Evolutionary conservation across 2,888 invertebrate species (phyloP), one percentile per base, ranked within the genome.

Genomic region (Apodemia hepburni): DNA sequence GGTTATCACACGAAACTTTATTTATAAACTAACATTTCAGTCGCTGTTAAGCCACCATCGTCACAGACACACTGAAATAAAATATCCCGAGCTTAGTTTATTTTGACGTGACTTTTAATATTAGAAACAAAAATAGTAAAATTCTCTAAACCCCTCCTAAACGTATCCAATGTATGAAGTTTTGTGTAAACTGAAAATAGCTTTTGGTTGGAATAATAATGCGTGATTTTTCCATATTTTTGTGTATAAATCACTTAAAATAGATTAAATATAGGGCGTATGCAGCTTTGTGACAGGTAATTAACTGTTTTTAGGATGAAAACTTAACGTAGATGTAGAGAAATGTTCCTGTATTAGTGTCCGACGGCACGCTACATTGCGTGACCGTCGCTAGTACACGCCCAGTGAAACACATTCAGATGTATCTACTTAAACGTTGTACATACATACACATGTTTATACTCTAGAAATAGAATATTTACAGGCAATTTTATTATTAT

Each of bases 321-420:
- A 76, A 73, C 68, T 75, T 78, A 77, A 75, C 74, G 74, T 79
- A 76, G 76, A 68, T 73, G 71, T 76, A 75, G 75, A 78, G 74
- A 74, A 78, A 78, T 75, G 73, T 54, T 54, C 74, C 75, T 60
- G 75, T 15, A 73, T 75, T 75, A 87, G 70, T 79, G 73, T 68
- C 84, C 84, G 82, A 59, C 84, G 83, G 83, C 90, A 90, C 87
- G 90, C 87, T 60, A 90, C 61, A 4, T 89, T 64, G 88, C 90
- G 89, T 90, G 87, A 60, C 65, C 65, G 68, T 54, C 66, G 68
- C 27, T 22, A 15, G 66, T 64, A 62, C 67, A 75, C 75, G 82
- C 81, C 60, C 60, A 38, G 61, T 38, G 35, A n/a, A 22, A 12
- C 29, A 38, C 61, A 45, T 54, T 54, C 35, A 58, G 17, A 58